phyloP scores from a whole-genome alignment of 53 echinoderm and acorn worm species.

The Luidia sarsii region DNA sequence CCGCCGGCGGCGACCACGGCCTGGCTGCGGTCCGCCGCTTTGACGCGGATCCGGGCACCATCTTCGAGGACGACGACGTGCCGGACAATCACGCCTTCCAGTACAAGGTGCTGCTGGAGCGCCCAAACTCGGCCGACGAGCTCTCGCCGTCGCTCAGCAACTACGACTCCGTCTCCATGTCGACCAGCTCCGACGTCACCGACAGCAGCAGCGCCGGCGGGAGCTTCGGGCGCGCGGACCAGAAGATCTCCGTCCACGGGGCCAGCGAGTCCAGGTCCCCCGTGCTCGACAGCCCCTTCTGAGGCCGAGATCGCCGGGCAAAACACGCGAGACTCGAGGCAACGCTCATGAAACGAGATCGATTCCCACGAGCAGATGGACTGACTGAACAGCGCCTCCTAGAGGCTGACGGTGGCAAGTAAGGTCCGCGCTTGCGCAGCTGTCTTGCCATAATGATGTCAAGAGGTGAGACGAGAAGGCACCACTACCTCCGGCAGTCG shows the following conservation, averaged over 20 bases:
- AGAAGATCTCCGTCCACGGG: constrained; percentile 45
- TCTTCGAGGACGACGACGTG: constrained; percentile 6
- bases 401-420: too few relatives aligned
- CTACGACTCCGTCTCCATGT: constrained; percentile 69
- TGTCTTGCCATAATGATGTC: too few relatives aligned
- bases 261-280: too few relatives aligned
- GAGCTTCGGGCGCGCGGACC: constrained; percentile 85
- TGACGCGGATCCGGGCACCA: constrained; percentile 3
- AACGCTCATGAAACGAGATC: too few relatives aligned
- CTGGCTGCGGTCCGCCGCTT: neutral
- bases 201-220: constrained; percentile 81
- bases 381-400: too few relatives aligned
- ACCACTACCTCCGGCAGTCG: too few relatives aligned
- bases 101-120: neutral
- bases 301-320: too few relatives aligned
- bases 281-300: too few relatives aligned
- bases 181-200: constrained; percentile 81
- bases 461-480: too few relatives aligned
- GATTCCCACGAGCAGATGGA: too few relatives aligned
- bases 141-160: constrained; percentile 42
- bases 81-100: constrained; percentile 41
- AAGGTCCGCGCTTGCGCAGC: too few relatives aligned
- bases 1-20: neutral
- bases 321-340: too few relatives aligned
- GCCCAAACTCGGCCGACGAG: constrained; percentile 41